Base-by-base conservation (phyloP, 2,113 vertebrate genomes). In the Climacteris rufus region DNA sequence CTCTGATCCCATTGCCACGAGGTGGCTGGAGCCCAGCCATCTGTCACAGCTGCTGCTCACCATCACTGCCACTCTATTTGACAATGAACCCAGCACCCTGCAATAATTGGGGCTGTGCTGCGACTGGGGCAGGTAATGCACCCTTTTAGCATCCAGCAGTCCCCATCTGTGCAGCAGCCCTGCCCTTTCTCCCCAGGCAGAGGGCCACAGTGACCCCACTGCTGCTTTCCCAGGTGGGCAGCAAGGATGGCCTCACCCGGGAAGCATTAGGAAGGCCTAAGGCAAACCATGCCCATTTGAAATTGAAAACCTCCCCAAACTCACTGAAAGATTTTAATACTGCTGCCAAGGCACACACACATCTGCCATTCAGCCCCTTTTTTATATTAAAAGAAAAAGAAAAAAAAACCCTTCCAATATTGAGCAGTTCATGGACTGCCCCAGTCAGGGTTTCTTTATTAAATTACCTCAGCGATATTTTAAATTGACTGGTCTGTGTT, bases 41-140 rank as follows among this genome's bases (percentile, higher is more conserved):
- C 99, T 99, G 99, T 98, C 98, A 98, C 99, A 99, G 98, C 98
- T 99, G 98, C 98, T 98, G 98, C 98, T 98, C 71, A 88, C 98
- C 97, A 91, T 98, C 94, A 91, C 98, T 98, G 98, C 98, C 98
- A 98, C 98, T 98, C 98, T 98, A 98, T 99, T 98, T 98, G 98
- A 99, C 99, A 99, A 98, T 98, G 98, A 99, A 98, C 98, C 97
- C 98, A 98, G 98, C 97, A 97, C 98, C 98, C 98, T 88, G 90
- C 98, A 98, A 98, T 99, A 98, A 99, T 98, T 98, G 98, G 98
- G 98, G 98, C 98, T 99, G 98, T 84, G 83, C 98, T 98, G 98
- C 93, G 96, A 98, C 98, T 98, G 94, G 93, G 97, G 98, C 98
- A 99, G 99, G 99, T 99, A 99, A 98, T 98, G 98, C 96, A 97